Base-by-base conservation (phyloP, 35 echinoderm and acorn worm species). In the Stichopus chloronotus region DNA sequence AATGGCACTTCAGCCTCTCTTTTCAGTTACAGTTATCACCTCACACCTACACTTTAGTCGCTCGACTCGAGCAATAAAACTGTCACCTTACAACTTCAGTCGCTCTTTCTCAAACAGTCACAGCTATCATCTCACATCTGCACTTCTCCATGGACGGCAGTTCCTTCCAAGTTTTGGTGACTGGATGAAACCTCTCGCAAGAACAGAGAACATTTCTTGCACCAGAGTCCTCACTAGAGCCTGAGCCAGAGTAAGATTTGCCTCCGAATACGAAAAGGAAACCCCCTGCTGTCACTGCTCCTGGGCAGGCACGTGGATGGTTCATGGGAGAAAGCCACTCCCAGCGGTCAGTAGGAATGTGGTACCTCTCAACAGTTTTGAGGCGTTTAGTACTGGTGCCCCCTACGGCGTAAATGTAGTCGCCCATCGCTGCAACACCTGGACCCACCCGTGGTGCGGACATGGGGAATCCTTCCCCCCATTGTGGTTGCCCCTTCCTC, bases 291-390 rank as follows among this genome's bases (percentile, higher is more conserved):
- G 23, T 11, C 10, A 59, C 23, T 2, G 71, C 88, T 65, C 88
- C 88, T 19, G 88, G 68, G 68, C 77, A 91, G 3, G 88, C 88
- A 5, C 88, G 16, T 4, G 88, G 88, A 52, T 12, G 52, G 52
- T 43, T 78, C 88, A 91, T 91, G 3, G 72, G 25, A 7, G 63
- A 14, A 2, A 91, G 21, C 6, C 25, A 9, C 19, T 91, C 88
- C 88, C 88, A 91, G 5, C 57, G 25, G 21, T 91, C 23, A 65
- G 8, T 91, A 6, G 14, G 21, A 7, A 78, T 72, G 22, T 91
- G 63, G 88, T 91, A 91, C 72, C 88, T 72, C 54, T 91, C 88
- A 13, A 56, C 88, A 14, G 88, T 91, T 56, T 78, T 91, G n/a
- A 76, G 52, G 21, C 88, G 63, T 56, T 72, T 78, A 14, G 72